phyloP scores from a whole-genome alignment of 2,113 vertebrate genomes.

The Melanostigma gelatinosum region DNA sequence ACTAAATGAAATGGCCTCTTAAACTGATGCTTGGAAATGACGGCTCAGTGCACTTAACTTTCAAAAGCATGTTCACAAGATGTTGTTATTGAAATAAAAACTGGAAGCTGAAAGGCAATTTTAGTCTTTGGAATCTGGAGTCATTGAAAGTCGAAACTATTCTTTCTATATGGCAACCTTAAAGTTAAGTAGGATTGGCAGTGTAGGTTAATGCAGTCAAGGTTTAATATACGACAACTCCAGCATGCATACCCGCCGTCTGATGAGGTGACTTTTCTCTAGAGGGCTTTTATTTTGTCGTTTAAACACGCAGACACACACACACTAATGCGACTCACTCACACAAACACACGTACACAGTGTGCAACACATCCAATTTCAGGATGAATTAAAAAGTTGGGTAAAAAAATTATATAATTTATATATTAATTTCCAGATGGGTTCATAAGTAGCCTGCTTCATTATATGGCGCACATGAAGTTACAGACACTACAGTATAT shows the following conservation, averaged over 20 bases:
- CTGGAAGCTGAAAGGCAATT: conserved; percentile 26
- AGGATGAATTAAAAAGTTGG: conserved; percentile 47
- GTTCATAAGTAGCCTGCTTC: conserved; percentile 42
- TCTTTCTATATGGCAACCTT: conserved; percentile 17
- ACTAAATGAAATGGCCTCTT: not conserved
- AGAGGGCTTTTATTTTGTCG: conserved; percentile 21
- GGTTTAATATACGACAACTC: conserved; percentile 27
- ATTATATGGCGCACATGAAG: conserved; percentile 42
- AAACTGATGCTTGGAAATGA: conserved; percentile 11
- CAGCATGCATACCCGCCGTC: conserved; percentile 34
- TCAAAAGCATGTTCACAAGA: not conserved
- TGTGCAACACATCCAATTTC: conserved; percentile 48
- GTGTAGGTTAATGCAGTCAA: conserved; percentile 38
- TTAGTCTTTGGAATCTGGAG: not conserved
- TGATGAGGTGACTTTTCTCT: conserved; percentile 16
- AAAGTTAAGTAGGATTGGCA: conserved; percentile 29
- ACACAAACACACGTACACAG: conserved; percentile 35
- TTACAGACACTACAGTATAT: conserved; percentile 39
- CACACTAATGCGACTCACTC: not conserved
- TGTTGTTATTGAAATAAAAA: conserved; percentile 13
- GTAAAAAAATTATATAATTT: conserved; percentile 35
- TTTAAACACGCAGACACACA: conserved; percentile 34
- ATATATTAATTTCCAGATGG: conserved; percentile 45
- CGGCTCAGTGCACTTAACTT: not conserved
- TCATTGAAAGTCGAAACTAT: conserved; percentile 8